Percentiles rank a stretch among this genome's conserved stretches.
Evolutionary conservation across 2,797 vertebrate species (phyloP).

Genomic region (Lutjanus argentimaculatus): DNA sequence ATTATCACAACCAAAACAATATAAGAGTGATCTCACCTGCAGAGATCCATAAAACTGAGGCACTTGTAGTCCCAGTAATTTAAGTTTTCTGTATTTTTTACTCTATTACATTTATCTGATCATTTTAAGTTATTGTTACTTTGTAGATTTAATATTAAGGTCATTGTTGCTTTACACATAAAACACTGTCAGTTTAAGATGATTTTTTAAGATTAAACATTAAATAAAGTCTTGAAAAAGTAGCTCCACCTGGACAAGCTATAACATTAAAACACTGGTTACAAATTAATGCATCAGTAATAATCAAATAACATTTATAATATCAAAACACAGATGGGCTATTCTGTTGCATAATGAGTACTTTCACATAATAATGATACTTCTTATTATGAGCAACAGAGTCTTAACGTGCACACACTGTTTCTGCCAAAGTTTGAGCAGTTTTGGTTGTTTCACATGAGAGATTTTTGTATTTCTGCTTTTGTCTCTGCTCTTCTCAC

Average conservation of each 20-base stretch:
- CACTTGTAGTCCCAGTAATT: not conserved
- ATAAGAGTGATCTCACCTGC: not conserved
- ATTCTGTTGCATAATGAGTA: not conserved
- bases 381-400: not conserved
- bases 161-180: not conserved
- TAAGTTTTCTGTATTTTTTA: not conserved
- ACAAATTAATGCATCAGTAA: not conserved
- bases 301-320: not conserved
- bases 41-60: not conserved
- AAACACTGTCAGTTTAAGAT: not conserved
- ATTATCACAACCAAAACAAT: not conserved
- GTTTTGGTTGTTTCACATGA: not conserved
- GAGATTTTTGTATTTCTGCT: conserved; percentile 12
- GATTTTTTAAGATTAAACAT: not conserved
- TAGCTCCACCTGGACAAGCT: not conserved
- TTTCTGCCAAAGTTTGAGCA: not conserved
- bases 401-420: not conserved
- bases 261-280: not conserved
- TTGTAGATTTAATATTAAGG: no score
- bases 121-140: not conserved
- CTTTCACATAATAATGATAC: not conserved
- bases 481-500: not conserved
- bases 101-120: not conserved
- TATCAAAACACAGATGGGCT: not conserved
- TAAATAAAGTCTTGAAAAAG: not conserved